A percentile compares a stretch with the other conserved stretches of the same genome.
phyloP scores from a whole-genome alignment of 2,888 invertebrate species.

The Lasioglossum lativentre region DNA sequence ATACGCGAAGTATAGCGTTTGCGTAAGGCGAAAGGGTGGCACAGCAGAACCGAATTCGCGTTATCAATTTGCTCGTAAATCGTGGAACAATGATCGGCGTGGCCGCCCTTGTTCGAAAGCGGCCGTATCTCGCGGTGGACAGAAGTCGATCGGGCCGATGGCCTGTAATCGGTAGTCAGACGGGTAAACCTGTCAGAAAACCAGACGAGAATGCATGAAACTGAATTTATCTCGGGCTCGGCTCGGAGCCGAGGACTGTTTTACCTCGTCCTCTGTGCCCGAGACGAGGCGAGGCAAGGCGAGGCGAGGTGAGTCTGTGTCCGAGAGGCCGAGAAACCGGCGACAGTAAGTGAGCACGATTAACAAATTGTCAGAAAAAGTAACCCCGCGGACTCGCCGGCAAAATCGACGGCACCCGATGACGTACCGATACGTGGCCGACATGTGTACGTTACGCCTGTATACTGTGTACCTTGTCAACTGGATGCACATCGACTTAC shows the following conservation, averaged over 20 bases:
- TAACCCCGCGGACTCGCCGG: slow-evolving; percentile 68
- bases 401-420: slow-evolving; percentile 51
- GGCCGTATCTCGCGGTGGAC: slow-evolving; percentile 48
- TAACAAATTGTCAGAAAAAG: slow-evolving; percentile 82
- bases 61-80: slow-evolving; percentile 61
- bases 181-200: slow-evolving; percentile 75
- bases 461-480: slow-evolving; percentile 52
- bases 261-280: slow-evolving; percentile 22
- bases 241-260: slow-evolving; percentile 30
- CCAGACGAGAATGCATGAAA: slow-evolving; percentile 80
- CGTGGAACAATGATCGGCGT: slow-evolving; percentile 54
- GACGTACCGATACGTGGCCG: slow-evolving; percentile 38
- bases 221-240: slow-evolving; percentile 79
- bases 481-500: slow-evolving; percentile 43
- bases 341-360: slow-evolving; percentile 72
- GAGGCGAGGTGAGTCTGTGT: not conserved
- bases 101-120: slow-evolving; percentile 48
- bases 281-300: not conserved
- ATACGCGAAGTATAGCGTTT: slow-evolving; percentile 8
- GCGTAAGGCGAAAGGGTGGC: slow-evolving; percentile 37
- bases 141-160: slow-evolving; percentile 45
- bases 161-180: slow-evolving; percentile 59
- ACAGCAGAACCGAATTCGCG: slow-evolving; percentile 40
- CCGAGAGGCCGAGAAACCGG: not conserved
- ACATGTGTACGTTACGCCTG: slow-evolving; percentile 59